phyloP scores from a whole-genome alignment of 2,113 vertebrate species.

The Psilopsiagon aurifrons region DNA sequence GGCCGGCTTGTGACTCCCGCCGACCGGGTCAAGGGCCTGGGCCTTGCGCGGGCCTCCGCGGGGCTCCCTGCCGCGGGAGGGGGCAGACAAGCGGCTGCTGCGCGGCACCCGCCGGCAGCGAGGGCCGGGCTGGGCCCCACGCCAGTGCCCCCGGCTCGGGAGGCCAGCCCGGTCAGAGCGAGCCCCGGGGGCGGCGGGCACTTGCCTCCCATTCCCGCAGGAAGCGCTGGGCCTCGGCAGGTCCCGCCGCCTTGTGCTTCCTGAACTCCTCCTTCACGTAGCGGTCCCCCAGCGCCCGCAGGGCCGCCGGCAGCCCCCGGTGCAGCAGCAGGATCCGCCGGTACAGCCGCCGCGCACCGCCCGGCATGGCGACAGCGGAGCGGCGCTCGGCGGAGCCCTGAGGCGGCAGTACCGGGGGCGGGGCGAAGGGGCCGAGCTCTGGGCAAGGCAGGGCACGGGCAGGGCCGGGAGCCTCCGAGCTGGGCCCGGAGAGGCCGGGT shows the following conservation, averaged over 20 bases:
- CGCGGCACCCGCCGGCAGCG: too few relatives aligned
- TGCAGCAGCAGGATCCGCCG: constrained; percentile 85
- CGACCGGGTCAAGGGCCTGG: neutral
- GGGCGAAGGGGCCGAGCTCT: neutral
- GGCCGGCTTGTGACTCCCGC: neutral
- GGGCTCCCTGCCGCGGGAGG: neutral
- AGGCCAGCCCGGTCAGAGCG: neutral
- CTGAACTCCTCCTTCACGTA: constrained; percentile 92
- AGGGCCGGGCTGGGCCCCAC: neutral
- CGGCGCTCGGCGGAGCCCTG: neutral
- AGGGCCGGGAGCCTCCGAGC: too few relatives aligned
- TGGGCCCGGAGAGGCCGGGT: too few relatives aligned
- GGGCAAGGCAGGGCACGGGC: neutral
- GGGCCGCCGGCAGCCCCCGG: constrained; percentile 81
- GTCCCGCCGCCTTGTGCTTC: constrained; percentile 74
- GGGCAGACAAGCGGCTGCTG: neutral
- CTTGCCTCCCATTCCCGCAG: constrained; percentile 90
- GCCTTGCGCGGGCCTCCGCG: neutral
- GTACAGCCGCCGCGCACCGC: constrained; percentile 70
- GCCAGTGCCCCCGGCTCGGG: neutral
- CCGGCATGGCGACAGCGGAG: neutral
- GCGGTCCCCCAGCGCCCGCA: constrained; percentile 85
- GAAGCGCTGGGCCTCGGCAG: constrained; percentile 79
- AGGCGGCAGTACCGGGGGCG: neutral
- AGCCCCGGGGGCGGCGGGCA: neutral